phyloP scores from a whole-genome alignment of 2,797 vertebrate genomes.

The Micrastur ruficollis region DNA sequence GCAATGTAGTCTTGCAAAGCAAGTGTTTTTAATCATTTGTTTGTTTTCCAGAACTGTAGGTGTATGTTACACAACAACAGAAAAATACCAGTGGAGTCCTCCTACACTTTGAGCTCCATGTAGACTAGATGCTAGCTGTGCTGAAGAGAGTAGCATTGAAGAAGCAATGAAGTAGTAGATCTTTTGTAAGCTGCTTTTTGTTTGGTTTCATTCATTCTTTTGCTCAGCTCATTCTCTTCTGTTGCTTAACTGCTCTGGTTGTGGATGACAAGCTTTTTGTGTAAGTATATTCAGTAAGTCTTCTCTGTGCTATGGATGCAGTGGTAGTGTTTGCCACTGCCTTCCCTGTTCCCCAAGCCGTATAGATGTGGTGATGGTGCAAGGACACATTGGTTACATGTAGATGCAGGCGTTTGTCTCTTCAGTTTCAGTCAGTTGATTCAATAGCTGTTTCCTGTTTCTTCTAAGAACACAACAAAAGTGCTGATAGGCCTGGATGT shows the following conservation, averaged over 20 bases:
- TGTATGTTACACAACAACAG: constrained; percentile 1
- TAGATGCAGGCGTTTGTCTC: neutral
- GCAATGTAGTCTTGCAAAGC: neutral
- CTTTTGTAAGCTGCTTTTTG: neutral
- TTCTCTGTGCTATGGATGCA: neutral
- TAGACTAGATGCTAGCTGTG: neutral
- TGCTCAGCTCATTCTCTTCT: neutral
- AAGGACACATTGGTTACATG: neutral
- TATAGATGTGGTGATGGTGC: neutral
- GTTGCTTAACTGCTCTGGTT: neutral
- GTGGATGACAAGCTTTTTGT: neutral
- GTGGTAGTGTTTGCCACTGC: neutral
- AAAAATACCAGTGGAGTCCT: neutral
- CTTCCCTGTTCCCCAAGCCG: neutral
- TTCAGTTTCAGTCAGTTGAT: neutral
- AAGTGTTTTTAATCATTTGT: constrained; percentile 1
- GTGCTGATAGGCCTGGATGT: neutral
- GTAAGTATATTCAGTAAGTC: neutral
- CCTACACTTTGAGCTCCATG: neutral
- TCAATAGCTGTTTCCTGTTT: neutral
- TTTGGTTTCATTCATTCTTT: constrained; percentile 2
- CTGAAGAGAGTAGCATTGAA: neutral
- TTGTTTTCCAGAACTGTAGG: constrained; percentile 14
- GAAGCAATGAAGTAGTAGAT: neutral
- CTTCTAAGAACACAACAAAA: neutral